Evolutionary conservation across 92 coral and sea anemone species (phyloP).

Genomic region (Porites evermanni): DNA sequence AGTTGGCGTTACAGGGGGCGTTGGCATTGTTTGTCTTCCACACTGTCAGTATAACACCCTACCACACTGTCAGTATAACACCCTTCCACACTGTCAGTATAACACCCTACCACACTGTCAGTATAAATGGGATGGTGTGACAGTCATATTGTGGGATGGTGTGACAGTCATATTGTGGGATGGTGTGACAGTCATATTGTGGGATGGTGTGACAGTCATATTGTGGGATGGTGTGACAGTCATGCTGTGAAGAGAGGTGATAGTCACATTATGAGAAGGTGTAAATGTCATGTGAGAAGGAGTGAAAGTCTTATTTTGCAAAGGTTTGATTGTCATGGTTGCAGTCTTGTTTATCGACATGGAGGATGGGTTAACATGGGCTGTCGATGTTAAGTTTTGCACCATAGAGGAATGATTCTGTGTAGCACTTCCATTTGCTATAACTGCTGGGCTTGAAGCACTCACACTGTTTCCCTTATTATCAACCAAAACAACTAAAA

Average conservation of each 20-base stretch:
- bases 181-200: not conserved
- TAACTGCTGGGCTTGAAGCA: not conserved
- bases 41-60: no score
- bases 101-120: no score
- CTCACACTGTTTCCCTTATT: no score
- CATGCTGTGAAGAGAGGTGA: not conserved
- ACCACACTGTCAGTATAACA: no score
- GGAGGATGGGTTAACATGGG: not conserved
- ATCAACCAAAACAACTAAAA: not conserved
- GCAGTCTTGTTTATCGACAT: not conserved
- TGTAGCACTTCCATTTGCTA: not conserved
- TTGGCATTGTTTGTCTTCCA: not conserved
- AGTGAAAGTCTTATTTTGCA: not conserved
- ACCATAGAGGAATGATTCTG: no score
- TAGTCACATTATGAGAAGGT: not conserved
- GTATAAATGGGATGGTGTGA: not conserved
- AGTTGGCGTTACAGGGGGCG: slow-evolving; percentile 63
- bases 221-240: slow-evolving; percentile 10
- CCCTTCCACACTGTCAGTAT: no score
- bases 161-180: not conserved
- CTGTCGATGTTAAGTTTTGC: no score
- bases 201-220: not conserved
- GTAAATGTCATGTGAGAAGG: not conserved
- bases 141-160: not conserved
- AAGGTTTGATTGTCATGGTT: not conserved